Evolutionary conservation across 2,113 vertebrate species (phyloP).

Genomic region (Serilophus lunatus): DNA sequence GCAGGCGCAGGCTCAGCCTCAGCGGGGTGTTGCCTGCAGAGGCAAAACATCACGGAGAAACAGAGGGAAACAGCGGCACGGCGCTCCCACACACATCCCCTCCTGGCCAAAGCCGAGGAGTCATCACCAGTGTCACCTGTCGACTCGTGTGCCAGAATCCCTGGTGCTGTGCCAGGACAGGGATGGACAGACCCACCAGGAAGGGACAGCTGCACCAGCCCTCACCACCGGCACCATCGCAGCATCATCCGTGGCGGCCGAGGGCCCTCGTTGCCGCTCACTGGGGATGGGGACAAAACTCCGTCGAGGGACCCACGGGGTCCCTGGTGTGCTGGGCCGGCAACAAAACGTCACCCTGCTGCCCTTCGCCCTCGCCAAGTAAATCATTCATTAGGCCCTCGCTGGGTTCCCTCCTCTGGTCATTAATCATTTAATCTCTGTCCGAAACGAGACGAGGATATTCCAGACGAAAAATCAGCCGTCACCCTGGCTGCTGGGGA

Average conservation of each 20-base stretch:
- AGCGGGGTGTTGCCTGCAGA: not conserved
- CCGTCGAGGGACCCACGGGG: rapidly evolving
- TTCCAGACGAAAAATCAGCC: not conserved
- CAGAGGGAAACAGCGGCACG: not conserved
- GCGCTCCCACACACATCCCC: not conserved
- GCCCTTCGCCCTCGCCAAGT: not conserved
- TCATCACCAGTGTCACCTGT: not conserved
- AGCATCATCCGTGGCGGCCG: not conserved
- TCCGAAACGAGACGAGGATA: not conserved
- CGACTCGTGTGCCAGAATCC: not conserved
- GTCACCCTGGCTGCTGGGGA: not conserved
- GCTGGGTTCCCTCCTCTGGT: not conserved
- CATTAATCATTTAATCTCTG: not conserved
- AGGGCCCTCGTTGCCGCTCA: not conserved
- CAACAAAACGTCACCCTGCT: rapidly evolving
- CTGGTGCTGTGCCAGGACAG: not conserved
- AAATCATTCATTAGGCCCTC: not conserved
- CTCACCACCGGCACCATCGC: not conserved
- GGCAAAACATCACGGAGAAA: not conserved
- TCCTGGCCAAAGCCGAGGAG: not conserved
- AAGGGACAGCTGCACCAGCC: not conserved
- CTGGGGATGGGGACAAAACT: not conserved
- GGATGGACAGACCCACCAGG: not conserved
- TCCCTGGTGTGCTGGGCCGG: not conserved
- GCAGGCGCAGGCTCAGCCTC: not conserved